Percentiles rank a stretch among this genome's conserved stretches.
phyloP scores from a whole-genome alignment of 2,113 vertebrate species.

The Hydrolagus affinis region DNA sequence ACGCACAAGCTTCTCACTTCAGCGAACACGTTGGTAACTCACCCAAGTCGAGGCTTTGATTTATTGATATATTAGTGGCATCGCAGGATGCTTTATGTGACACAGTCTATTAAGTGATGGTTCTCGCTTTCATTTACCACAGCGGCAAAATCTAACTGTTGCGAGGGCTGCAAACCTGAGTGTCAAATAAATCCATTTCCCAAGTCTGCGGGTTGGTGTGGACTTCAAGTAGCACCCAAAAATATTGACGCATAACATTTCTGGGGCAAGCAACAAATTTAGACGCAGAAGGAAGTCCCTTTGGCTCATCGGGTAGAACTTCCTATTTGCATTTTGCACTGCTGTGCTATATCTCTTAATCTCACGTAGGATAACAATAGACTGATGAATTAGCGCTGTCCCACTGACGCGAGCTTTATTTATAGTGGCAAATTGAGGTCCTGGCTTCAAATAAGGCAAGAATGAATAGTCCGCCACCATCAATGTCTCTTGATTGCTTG shows the following conservation, averaged over 20 bases:
- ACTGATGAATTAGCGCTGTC: neutral
- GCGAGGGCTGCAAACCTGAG: neutral
- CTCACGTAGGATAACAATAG: no score
- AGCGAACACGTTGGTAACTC: no score
- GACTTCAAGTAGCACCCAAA: neutral
- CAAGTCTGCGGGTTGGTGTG: neutral
- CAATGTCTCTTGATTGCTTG: neutral
- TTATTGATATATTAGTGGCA: no score
- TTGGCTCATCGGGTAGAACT: no score
- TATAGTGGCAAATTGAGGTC: neutral
- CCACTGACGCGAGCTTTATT: neutral
- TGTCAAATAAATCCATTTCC: neutral
- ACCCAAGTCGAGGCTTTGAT: no score
- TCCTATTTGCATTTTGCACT: no score
- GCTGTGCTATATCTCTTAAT: no score
- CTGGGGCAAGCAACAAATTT: neutral
- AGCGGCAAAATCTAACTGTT: neutral
- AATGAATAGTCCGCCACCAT: neutral
- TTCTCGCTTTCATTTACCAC: neutral
- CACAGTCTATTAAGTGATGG: neutral
- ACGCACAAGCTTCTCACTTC: no score
- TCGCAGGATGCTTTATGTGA: neutral
- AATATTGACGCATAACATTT: neutral
- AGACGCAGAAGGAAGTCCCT: no score
- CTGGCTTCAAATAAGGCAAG: neutral